Evolutionary conservation across 1,140 invertebrate species (phyloP).

Genomic region (Lethocerus indicus): DNA sequence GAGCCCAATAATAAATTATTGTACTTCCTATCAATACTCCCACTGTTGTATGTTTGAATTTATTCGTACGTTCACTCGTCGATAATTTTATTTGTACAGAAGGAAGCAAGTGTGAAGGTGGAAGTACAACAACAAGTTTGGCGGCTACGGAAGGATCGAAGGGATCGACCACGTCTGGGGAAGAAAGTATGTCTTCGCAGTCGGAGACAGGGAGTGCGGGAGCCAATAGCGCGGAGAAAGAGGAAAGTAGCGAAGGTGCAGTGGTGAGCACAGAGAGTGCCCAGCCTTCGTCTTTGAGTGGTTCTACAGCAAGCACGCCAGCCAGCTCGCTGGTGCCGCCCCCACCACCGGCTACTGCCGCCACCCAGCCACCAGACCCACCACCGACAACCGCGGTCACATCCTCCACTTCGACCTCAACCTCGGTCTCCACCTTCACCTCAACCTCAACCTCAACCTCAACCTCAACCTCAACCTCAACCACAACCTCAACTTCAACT

Average conservation of each 20-base stretch:
- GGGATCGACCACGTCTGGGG: neutral
- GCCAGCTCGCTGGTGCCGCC: neutral
- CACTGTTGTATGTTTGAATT: too few species aligned
- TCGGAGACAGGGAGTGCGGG: neutral
- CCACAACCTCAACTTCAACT: slow-evolving; percentile 7
- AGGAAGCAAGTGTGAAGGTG: neutral
- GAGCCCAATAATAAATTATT: too few species aligned
- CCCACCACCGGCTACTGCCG: neutral
- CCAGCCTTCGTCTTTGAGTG: neutral
- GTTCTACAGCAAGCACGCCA: neutral
- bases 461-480: slow-evolving; percentile 10
- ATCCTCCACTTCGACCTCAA: neutral
- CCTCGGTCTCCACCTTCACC: slow-evolving; percentile 1
- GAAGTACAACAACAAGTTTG: neutral
- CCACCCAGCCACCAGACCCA: neutral
- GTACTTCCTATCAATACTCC: too few species aligned
- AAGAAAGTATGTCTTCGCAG: neutral
- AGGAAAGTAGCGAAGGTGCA: too few species aligned
- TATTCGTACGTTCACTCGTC: neutral
- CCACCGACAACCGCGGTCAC: neutral
- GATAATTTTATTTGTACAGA: neutral
- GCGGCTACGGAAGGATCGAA: neutral
- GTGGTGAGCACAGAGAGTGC: neutral
- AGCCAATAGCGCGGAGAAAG: neutral
- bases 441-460: slow-evolving; percentile 3